Evolutionary conservation across 2,113 vertebrate genomes (phyloP).

Genomic region (Forbesichthys agassizii): DNA sequence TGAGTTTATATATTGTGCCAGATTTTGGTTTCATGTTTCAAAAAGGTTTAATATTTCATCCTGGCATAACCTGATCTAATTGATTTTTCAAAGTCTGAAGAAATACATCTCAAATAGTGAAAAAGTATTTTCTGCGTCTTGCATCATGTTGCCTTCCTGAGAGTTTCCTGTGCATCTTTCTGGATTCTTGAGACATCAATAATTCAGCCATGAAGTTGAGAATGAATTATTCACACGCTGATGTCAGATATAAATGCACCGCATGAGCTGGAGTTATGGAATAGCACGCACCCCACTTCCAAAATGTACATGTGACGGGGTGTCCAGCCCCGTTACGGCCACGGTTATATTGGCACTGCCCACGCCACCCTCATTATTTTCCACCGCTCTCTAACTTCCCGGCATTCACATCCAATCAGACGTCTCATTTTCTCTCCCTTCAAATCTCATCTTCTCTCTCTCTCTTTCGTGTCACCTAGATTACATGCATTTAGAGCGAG

Average conservation of each 20-base stretch:
- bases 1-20: no score
- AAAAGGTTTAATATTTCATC: constrained; percentile 17
- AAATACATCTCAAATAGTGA: constrained; percentile 49
- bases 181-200: constrained; percentile 74
- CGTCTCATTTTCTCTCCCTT: constrained; percentile 60
- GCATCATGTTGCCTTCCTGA: constrained; percentile 62
- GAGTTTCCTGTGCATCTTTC: constrained; percentile 55
- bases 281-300: constrained; percentile 44
- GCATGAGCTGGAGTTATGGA: constrained; percentile 32
- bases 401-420: constrained; percentile 41
- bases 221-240: constrained; percentile 76
- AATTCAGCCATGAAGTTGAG: constrained; percentile 74
- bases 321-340: constrained; percentile 20
- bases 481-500: constrained; percentile 76
- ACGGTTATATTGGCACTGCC: not conserved
- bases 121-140: constrained; percentile 60
- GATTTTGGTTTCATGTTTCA: no score
- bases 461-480: constrained; percentile 73
- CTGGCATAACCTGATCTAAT: constrained; percentile 31
- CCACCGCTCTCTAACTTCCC: constrained; percentile 24
- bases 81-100: no score
- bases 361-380: constrained; percentile 13
- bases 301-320: constrained; percentile 35
- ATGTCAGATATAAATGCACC: constrained; percentile 63
- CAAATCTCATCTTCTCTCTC: constrained; percentile 69